Conservation (phyloP, 2,888 invertebrate genomes). For the Galerucella calmariensis region DNA sequence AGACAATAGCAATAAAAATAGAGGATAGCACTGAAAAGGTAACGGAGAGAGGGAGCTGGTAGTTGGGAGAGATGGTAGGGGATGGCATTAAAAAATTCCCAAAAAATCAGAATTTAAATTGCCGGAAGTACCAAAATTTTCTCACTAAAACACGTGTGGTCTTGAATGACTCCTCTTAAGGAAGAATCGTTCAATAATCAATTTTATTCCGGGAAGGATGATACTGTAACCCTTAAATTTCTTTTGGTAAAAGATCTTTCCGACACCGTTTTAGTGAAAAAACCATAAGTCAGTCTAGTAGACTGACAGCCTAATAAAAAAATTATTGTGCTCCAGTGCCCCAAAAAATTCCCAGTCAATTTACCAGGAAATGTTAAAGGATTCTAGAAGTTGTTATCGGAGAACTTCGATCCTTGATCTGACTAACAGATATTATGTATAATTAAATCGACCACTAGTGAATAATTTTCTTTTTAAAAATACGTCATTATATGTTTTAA, state of each 20-base stretch:
- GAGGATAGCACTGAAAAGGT: too few species aligned
- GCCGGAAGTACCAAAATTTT: neutral
- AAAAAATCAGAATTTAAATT: neutral
- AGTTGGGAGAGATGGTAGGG: too few species aligned
- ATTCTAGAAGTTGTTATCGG: slow-evolving; percentile 3
- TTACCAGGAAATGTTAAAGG: slow-evolving; percentile 11
- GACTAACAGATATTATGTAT: slow-evolving; percentile 16
- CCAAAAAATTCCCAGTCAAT: slow-evolving; percentile 17
- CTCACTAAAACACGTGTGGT: neutral
- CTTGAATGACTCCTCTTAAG: neutral
- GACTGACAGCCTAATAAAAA: slow-evolving; percentile 16
- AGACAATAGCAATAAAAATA: too few species aligned
- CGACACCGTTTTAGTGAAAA: neutral
- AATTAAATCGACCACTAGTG: slow-evolving; percentile 21
- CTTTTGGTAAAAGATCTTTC: neutral
- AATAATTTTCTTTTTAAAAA: slow-evolving; percentile 9
- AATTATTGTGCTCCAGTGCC: slow-evolving; percentile 7
- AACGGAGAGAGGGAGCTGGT: too few species aligned
- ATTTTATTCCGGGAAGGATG: neutral
- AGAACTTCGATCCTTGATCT: slow-evolving; percentile 14
- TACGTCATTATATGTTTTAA: neutral
- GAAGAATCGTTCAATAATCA: slow-evolving; percentile 6
- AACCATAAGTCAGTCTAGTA: slow-evolving; percentile 14
- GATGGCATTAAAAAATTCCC: neutral
- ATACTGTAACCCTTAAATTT: neutral